A percentile compares a stretch with the other conserved stretches of the same genome.
Evolutionary conservation across 2,113 vertebrate species (phyloP).

Genomic region (Holacanthus passer): DNA sequence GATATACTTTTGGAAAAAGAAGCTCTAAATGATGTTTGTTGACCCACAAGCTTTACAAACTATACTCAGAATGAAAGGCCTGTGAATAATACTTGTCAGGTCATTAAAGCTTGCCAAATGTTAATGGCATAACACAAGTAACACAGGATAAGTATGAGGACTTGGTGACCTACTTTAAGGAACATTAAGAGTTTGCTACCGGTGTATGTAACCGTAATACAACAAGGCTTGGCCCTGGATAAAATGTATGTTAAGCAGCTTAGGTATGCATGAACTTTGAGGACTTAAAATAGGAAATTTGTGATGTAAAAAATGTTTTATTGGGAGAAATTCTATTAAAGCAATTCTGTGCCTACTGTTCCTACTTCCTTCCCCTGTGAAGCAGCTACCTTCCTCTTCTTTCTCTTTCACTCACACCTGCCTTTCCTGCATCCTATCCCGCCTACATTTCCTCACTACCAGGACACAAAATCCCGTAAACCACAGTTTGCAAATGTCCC

Average conservation of each 20-base stretch:
- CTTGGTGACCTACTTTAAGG: conserved; percentile 28
- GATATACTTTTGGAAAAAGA: not conserved
- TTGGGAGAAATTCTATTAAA: not conserved
- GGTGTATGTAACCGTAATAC: not conserved
- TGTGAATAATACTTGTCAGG: conserved; percentile 23
- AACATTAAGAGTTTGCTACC: not conserved
- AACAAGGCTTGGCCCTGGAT: not conserved
- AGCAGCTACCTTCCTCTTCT: not conserved
- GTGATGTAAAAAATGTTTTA: not conserved
- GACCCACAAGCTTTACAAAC: not conserved
- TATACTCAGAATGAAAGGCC: conserved; percentile 2
- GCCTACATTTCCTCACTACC: not conserved
- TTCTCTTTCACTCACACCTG: not conserved
- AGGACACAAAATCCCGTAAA: not conserved
- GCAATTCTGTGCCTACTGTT: not conserved
- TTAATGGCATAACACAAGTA: conserved; percentile 1
- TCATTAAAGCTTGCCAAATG: conserved; percentile 39
- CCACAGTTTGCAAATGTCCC: not conserved
- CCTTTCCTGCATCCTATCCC: not conserved
- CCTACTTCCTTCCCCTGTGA: not conserved
- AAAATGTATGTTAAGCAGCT: not conserved
- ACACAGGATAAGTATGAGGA: conserved; percentile 14
- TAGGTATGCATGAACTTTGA: not conserved
- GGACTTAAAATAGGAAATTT: not conserved
- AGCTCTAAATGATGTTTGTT: not conserved